These are phyloP conservation scores for Phorcus lineatus DNA, from an alignment of 2,888 invertebrate genomes.

Conservation along the genomic window DNA sequence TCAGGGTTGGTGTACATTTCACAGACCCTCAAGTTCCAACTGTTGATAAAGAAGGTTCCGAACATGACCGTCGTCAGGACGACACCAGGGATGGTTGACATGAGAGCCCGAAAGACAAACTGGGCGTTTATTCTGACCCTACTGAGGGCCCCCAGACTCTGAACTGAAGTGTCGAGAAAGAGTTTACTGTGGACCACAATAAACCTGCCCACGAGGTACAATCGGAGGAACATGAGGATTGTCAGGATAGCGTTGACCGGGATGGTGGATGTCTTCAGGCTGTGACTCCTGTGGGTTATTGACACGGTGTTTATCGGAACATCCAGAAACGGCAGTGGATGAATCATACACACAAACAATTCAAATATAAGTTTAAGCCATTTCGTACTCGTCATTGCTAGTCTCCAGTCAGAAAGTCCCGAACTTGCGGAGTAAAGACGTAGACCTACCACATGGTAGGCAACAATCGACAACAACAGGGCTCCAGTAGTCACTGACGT, in stretches of 20 bases:
- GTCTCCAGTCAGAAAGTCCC: conserved; percentile 60
- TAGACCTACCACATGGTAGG: conserved; percentile 60
- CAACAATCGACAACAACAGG: conserved; percentile 51
- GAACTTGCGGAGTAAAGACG: conserved; percentile 57
- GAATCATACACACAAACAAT: conserved; percentile 57
- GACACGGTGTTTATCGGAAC: conserved; percentile 47
- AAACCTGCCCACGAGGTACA: conserved; percentile 61
- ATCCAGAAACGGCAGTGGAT: conserved; percentile 60
- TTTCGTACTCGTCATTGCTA: conserved; percentile 56
- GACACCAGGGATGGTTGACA: conserved; percentile 60
- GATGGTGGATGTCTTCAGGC: conserved; percentile 45
- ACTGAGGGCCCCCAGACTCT: conserved; percentile 66
- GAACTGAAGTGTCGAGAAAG: conserved; percentile 65
- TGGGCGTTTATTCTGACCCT: conserved; percentile 65
- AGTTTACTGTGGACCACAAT: conserved; percentile 64
- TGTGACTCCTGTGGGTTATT: conserved; percentile 46
- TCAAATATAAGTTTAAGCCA: conserved; percentile 54
- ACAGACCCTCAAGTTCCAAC: conserved; percentile 62
- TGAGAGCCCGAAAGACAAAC: conserved; percentile 65
- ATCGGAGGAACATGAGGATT: conserved; percentile 62
- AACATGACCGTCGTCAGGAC: conserved; percentile 58
- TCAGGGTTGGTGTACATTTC: conserved; percentile 58
- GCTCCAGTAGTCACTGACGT: conserved; percentile 58
- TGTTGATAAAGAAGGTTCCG: conserved; percentile 61
- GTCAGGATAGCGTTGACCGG: conserved; percentile 63